A percentile compares a stretch with the other conserved stretches of the same genome.
phyloP scores from a whole-genome alignment of 2,797 vertebrate genomes.

The Pteronotus mesoamericanus region DNA sequence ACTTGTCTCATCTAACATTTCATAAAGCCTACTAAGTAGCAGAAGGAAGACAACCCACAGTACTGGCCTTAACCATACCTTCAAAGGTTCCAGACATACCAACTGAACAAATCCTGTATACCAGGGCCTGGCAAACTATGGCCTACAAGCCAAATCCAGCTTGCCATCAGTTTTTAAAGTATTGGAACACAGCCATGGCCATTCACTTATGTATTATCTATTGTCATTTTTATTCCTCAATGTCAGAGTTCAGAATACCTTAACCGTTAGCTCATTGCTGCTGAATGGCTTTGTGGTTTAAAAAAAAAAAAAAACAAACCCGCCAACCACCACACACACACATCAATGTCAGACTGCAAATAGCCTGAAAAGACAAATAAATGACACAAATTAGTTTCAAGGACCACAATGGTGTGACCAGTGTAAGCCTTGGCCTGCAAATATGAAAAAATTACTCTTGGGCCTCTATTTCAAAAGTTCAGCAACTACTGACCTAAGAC shows the following conservation, averaged over 20 bases:
- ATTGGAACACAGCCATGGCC: not conserved
- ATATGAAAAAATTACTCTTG: not conserved
- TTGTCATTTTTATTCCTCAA: not conserved
- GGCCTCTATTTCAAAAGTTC: not conserved
- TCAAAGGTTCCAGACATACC: not conserved
- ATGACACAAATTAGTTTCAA: not conserved
- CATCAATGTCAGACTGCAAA: not conserved
- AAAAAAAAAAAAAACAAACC: not conserved
- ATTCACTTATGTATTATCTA: not conserved
- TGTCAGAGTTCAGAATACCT: not conserved
- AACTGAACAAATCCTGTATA: not conserved
- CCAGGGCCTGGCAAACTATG: not conserved
- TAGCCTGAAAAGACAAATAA: not conserved
- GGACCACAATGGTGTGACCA: not conserved
- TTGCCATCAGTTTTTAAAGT: not conserved
- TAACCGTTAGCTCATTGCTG: not conserved
- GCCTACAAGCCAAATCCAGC: not conserved
- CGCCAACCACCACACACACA: no score
- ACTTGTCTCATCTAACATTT: not conserved
- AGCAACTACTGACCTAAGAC: not conserved
- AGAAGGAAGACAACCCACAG: not conserved
- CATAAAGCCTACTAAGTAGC: not conserved
- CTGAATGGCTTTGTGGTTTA: not conserved
- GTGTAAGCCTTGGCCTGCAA: not conserved
- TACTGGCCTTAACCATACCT: not conserved